Evolutionary conservation across 1,140 invertebrate species (phyloP).

Genomic region (Drosophila trapezifrons): DNA sequence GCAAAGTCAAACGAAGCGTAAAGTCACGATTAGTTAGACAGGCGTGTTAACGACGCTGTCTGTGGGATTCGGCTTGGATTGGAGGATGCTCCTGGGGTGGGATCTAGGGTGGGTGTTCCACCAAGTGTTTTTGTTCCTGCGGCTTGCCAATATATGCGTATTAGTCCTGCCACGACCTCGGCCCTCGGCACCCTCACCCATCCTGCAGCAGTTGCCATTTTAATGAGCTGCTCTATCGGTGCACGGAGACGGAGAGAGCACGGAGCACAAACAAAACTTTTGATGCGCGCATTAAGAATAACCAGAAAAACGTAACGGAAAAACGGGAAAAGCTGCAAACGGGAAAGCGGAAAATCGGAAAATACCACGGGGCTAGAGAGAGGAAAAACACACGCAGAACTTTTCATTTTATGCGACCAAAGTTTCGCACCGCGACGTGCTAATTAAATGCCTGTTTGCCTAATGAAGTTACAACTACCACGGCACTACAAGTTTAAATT

Average conservation of each 20-base stretch:
- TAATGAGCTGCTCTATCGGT: conserved; percentile 70
- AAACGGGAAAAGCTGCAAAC: conserved; percentile 15
- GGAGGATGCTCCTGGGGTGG: conserved; percentile 2
- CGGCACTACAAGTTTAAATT: conserved; percentile 67
- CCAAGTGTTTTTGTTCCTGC: conserved; percentile 40
- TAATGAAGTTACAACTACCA: conserved; percentile 72
- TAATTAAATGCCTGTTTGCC: conserved; percentile 81
- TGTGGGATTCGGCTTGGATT: conserved; percentile 16
- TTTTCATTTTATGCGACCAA: conserved; percentile 71
- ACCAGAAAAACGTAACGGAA: conserved; percentile 40
- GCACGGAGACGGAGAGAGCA: conserved; percentile 25
- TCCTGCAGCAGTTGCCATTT: conserved; percentile 64
- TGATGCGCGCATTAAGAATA: conserved; percentile 66
- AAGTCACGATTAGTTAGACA: conserved; percentile 84
- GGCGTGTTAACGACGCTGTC: conserved; percentile 77
- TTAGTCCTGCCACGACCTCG: conserved; percentile 32
- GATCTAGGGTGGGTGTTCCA: background rate
- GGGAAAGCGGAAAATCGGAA: conserved; percentile 30
- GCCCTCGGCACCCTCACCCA: background rate
- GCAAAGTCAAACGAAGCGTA: conserved; percentile 84
- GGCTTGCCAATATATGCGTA: conserved; percentile 59
- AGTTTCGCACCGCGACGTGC: conserved; percentile 72
- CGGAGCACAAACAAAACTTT: conserved; percentile 70
- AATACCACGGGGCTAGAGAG: conserved; percentile 11
- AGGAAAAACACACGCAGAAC: conserved; percentile 31